phyloP scores from a whole-genome alignment of 2,888 invertebrate species.

The Drosophila sordidula region DNA sequence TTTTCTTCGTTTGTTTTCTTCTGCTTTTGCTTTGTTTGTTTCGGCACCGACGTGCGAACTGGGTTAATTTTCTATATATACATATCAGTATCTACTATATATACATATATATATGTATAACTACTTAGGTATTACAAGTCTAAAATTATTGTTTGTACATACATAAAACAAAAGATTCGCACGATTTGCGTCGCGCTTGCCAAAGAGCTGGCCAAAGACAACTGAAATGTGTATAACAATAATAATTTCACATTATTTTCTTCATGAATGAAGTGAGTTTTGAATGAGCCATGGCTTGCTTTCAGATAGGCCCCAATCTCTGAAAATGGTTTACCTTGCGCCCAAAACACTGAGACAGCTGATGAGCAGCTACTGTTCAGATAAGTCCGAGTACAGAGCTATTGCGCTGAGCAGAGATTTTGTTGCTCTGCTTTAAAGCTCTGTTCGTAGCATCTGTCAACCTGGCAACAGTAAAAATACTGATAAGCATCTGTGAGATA shows the following conservation, averaged over 20 bases:
- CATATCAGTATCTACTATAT: constrained; percentile 16
- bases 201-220: constrained; percentile 30
- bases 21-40: constrained; percentile 56
- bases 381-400: constrained; percentile 17
- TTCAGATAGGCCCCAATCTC: constrained; percentile 13
- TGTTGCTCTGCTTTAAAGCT: not conserved
- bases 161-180: constrained; percentile 58
- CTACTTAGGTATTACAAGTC: constrained; percentile 54
- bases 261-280: constrained; percentile 45
- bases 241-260: constrained; percentile 63
- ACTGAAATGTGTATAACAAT: constrained; percentile 27
- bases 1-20: constrained; percentile 51
- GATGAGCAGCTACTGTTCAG: constrained; percentile 25
- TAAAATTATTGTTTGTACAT: constrained; percentile 61
- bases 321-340: constrained; percentile 11
- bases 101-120: constrained; percentile 22
- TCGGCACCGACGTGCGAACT: constrained; percentile 78
- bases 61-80: constrained; percentile 76
- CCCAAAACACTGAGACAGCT: constrained; percentile 11
- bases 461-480: constrained; percentile 17
- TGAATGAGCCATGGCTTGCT: constrained; percentile 25
- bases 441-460: constrained; percentile 24
- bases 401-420: constrained; percentile 12
- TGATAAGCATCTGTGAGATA: constrained; percentile 43
- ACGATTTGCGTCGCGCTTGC: constrained; percentile 64